Evolutionary conservation across 2,888 invertebrate genomes (phyloP).

Genomic region (Diadromus collaris): DNA sequence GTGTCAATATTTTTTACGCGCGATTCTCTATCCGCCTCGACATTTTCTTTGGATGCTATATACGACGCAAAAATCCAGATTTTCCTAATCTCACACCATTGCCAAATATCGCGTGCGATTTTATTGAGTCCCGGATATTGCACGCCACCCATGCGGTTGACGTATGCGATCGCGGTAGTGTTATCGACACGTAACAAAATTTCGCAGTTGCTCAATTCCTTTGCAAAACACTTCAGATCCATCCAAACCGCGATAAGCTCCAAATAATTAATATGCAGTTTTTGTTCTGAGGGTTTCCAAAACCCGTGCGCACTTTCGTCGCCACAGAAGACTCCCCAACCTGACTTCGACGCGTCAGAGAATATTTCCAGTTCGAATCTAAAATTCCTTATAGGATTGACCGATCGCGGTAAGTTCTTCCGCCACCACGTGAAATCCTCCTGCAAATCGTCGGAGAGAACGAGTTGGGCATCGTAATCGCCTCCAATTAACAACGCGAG

Average conservation of each 20-base stretch:
- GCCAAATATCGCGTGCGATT: slow-evolving; percentile 53
- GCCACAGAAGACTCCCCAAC: slow-evolving; percentile 44
- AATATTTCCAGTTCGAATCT: slow-evolving; percentile 39
- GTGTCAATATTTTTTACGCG: slow-evolving; percentile 48
- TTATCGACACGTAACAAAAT: slow-evolving; percentile 61
- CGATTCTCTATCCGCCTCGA: slow-evolving; percentile 52
- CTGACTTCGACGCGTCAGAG: slow-evolving; percentile 44
- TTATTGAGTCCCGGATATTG: slow-evolving; percentile 62
- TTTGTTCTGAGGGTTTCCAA: slow-evolving; percentile 28
- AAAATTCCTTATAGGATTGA: slow-evolving; percentile 38
- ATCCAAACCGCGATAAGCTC: slow-evolving; percentile 28
- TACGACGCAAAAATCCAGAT: slow-evolving; percentile 58
- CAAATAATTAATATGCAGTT: slow-evolving; percentile 33
- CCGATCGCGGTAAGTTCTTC: slow-evolving; percentile 28
- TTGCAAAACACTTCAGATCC: slow-evolving; percentile 62
- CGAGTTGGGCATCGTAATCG: slow-evolving; percentile 45
- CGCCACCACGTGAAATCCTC: slow-evolving; percentile 52
- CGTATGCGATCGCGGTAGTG: slow-evolving; percentile 62
- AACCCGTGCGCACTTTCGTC: slow-evolving; percentile 14
- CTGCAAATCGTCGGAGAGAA: slow-evolving; percentile 18
- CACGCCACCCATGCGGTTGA: slow-evolving; percentile 62
- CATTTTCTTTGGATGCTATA: slow-evolving; percentile 54
- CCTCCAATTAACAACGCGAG: slow-evolving; percentile 16
- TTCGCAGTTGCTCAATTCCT: slow-evolving; percentile 49
- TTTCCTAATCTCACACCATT: slow-evolving; percentile 56